Percentiles rank a stretch among this genome's conserved stretches.
Evolutionary conservation across 2,888 invertebrate species (phyloP).

Genomic region (Thereva unica): DNA sequence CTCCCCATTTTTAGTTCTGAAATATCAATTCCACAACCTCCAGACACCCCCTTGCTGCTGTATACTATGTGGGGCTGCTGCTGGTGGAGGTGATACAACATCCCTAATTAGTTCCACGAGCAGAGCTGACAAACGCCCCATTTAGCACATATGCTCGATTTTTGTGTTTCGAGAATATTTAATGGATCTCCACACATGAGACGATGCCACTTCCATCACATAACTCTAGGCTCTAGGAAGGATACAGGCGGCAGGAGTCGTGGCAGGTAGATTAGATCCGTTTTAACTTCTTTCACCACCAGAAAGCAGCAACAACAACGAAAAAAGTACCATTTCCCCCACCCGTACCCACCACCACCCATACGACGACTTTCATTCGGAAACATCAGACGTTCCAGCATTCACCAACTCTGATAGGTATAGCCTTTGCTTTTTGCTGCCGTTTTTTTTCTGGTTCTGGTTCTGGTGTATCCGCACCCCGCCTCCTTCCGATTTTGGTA

Average conservation of each 20-base stretch:
- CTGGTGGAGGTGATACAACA: constrained; percentile 16
- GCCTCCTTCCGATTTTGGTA: constrained; percentile 37
- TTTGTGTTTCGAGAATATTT: constrained; percentile 27
- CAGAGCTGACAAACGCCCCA: constrained; percentile 45
- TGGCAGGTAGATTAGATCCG: constrained; percentile 27
- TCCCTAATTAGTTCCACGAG: constrained; percentile 35
- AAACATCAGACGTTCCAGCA: too few relatives aligned
- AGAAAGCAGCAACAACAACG: background rate
- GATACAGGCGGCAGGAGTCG: background rate
- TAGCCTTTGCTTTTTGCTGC: background rate
- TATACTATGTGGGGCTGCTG: too few relatives aligned
- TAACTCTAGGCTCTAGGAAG: constrained; percentile 24
- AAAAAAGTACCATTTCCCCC: too few relatives aligned
- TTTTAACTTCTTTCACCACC: background rate
- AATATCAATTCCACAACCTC: too few relatives aligned
- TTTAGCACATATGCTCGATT: constrained; percentile 46
- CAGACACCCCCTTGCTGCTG: too few relatives aligned
- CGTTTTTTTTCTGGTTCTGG: background rate
- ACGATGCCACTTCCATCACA: constrained; percentile 30
- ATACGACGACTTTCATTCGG: too few relatives aligned
- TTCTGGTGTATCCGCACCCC: constrained; percentile 9
- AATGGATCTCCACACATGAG: constrained; percentile 9
- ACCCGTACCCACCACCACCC: too few relatives aligned
- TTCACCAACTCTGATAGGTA: too few relatives aligned
- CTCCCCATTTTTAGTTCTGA: too few relatives aligned